Base-by-base conservation (phyloP, 2,797 vertebrate species). In the Apogon talboti region DNA sequence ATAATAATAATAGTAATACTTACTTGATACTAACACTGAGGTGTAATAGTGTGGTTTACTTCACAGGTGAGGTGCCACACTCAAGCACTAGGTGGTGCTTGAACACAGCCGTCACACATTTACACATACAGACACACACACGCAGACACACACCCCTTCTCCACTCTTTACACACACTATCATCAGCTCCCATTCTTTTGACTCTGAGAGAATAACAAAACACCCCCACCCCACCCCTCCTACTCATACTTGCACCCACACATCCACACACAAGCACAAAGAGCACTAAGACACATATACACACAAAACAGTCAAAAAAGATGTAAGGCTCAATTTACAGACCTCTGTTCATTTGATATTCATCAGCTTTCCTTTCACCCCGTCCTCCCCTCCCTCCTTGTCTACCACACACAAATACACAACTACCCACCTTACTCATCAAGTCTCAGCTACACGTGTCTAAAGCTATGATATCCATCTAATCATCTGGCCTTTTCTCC, bases 31-130 rank as follows among this genome's bases (percentile, higher is more conserved):
- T 37, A 64, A 52, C 19, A 61, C 11, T 53, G 52, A 80, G 73
- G 49, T 81, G 63, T 33, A 55, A 3, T 14, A 44, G 54, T 11
- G 35, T 56, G 55, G 44, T 78, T 79, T 60, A 37, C 35, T 62
- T 70, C 59, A 75, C 83, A 89, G 84, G 82, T 92, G 87, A 91
- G 83, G 76, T 91, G 79, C 81, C 84, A 42, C 71, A 19, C 48
- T 68, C 7, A 41, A 86, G 92, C 97, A 93, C 94, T 94, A 98
- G 97, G 95, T 96, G 97, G 96, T 96, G 95, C 96, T 96, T 96
- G 92, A 94, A 93, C 94, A 97, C 95, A 96, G 91, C 88, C 92
- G 92, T 84, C 83, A 74, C 78, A 80, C 71, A 64, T 63, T 19
- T 14, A 45, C 30, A 59, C 50, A 57, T 15, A 48, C 48, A 44